phyloP scores from a whole-genome alignment of 2,113 vertebrate genomes.

The Accipiter virgatus region DNA sequence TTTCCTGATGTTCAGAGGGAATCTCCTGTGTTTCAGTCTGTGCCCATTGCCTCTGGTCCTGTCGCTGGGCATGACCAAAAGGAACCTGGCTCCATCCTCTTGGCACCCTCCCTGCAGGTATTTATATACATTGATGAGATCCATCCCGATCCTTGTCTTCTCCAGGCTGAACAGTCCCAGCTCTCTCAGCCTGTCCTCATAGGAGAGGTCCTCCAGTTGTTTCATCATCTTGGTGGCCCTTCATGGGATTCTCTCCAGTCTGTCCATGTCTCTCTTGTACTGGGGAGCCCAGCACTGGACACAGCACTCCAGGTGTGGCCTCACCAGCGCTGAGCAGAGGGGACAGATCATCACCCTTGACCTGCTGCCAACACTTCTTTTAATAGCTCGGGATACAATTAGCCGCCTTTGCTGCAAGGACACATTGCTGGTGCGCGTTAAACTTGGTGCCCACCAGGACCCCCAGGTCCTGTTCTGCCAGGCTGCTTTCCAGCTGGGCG shows the following conservation, averaged over 20 bases:
- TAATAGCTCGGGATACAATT: background rate
- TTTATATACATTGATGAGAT: background rate
- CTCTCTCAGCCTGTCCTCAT: no score
- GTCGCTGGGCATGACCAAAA: background rate
- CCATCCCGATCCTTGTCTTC: no score
- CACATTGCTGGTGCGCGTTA: background rate
- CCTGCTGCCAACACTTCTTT: background rate
- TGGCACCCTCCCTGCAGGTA: background rate
- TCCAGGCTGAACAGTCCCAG: no score
- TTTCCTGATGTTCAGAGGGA: background rate
- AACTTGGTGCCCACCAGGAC: background rate
- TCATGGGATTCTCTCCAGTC: no score
- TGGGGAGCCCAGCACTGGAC: no score
- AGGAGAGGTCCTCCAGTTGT: no score
- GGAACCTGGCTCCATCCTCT: rapidly evolving
- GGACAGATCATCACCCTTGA: no score
- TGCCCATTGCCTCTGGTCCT: background rate
- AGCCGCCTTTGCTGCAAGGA: background rate
- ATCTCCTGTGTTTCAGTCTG: background rate
- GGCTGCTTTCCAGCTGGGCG: background rate
- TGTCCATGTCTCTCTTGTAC: no score
- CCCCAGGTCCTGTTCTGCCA: background rate
- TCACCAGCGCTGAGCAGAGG: no score
- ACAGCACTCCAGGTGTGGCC: no score
- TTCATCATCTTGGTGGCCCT: no score